phyloP scores from a whole-genome alignment of 2,113 vertebrate genomes.

The Pelecanoides urinatrix region DNA sequence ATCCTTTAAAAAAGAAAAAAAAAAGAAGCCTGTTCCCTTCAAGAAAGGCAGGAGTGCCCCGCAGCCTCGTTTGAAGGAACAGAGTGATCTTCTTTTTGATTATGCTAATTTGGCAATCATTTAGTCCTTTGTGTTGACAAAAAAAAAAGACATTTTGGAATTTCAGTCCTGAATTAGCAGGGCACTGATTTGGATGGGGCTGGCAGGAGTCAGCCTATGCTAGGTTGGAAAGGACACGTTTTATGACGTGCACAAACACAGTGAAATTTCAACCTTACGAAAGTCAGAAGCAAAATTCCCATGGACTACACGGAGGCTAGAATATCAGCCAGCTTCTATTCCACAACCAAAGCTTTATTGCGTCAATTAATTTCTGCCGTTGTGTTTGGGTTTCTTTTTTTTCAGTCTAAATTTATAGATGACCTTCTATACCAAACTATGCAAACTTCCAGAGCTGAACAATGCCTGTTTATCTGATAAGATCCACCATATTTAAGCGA shows the following conservation, averaged over 20 bases:
- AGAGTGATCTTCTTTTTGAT: neutral
- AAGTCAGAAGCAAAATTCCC: neutral
- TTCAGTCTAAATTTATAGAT: neutral
- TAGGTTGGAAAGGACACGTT: neutral
- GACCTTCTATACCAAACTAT: neutral
- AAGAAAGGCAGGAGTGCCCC: neutral
- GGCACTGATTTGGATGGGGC: neutral
- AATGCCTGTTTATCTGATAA: neutral
- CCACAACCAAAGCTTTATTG: neutral
- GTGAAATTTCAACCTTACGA: neutral
- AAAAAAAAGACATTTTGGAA: neutral
- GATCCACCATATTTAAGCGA: neutral
- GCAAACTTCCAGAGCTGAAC: neutral
- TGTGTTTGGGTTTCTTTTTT: too few relatives aligned
- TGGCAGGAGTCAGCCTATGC: neutral
- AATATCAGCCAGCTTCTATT: neutral
- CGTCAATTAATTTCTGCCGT: neutral
- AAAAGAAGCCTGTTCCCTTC: neutral
- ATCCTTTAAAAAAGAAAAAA: neutral
- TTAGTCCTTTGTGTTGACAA: neutral
- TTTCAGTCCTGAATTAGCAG: neutral
- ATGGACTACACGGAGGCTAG: accelerated
- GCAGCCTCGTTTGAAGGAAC: neutral
- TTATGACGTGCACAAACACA: neutral
- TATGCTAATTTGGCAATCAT: neutral